Evolutionary conservation across 2,113 vertebrate species (phyloP).

Genomic region (Phalacrocorax pelagicus): DNA sequence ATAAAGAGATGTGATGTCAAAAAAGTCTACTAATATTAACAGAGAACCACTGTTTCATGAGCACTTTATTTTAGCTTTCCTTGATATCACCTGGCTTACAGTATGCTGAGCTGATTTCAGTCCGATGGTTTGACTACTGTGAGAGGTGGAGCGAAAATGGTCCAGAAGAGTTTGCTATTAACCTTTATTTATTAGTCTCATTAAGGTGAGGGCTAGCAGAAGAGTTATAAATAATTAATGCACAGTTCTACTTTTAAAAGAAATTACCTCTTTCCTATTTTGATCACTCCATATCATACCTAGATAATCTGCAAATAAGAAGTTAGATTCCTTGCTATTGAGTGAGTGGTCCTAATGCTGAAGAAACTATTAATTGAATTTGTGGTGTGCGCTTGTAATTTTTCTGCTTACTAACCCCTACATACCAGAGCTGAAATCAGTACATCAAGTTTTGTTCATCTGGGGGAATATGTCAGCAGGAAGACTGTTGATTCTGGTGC

Average conservation of each 20-base stretch:
- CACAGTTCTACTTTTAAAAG: neutral
- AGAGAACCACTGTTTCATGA: neutral
- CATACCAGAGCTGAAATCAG: neutral
- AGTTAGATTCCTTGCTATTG: neutral
- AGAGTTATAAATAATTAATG: neutral
- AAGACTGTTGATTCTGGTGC: neutral
- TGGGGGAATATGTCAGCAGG: neutral
- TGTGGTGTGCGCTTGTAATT: neutral
- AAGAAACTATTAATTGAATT: neutral
- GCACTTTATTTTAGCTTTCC: neutral
- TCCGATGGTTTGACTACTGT: neutral
- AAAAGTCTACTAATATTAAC: neutral
- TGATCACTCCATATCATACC: neutral
- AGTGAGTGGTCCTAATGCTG: neutral
- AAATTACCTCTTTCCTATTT: neutral
- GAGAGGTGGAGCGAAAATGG: neutral
- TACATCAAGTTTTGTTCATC: neutral
- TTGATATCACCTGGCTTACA: neutral
- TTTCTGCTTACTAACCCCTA: neutral
- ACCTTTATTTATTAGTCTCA: neutral
- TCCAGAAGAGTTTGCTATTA: neutral
- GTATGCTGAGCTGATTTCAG: neutral
- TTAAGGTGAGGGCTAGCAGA: neutral
- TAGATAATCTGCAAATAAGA: neutral
- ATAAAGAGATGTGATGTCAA: neutral